These are phyloP conservation scores for Aleiodes sp. DNA, from an alignment of 1,140 invertebrate genomes.

Conservation along the genomic window DNA sequence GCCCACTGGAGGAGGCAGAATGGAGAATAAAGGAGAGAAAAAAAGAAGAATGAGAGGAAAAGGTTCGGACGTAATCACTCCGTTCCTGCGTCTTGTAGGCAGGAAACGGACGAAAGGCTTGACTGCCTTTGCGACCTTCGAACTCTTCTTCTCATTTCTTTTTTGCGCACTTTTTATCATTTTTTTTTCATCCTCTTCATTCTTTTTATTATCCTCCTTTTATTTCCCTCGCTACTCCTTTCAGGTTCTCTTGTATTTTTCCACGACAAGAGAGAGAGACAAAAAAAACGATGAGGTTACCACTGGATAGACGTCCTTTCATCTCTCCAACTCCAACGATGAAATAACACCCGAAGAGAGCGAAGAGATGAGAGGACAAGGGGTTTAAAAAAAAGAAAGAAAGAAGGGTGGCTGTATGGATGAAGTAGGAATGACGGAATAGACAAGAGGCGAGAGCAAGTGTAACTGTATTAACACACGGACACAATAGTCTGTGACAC, in stretches of 20 bases:
- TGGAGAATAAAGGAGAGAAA: conserved; percentile 15
- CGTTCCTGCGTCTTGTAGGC: conserved; percentile 40
- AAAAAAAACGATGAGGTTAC: neutral
- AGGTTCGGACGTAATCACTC: conserved; percentile 49
- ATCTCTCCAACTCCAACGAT: neutral
- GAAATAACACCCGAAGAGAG: neutral
- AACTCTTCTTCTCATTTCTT: conserved; percentile 20
- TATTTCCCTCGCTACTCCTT: neutral
- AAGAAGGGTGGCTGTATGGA: too few relatives aligned
- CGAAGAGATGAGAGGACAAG: neutral
- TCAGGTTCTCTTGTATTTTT: neutral
- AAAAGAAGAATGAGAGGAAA: conserved; percentile 25
- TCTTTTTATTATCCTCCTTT: neutral
- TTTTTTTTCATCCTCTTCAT: conserved; percentile 1
- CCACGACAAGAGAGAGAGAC: neutral
- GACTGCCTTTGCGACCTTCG: conserved; percentile 36
- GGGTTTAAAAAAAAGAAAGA: neutral
- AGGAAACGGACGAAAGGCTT: conserved; percentile 38
- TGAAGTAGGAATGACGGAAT: neutral
- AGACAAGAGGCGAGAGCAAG: neutral
- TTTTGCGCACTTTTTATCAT: conserved; percentile 1
- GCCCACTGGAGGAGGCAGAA: conserved; percentile 28
- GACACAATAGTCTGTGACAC: neutral
- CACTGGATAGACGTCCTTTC: conserved; percentile 2
- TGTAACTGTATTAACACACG: neutral